Conservation (phyloP, 2,797 vertebrate species). For the Enteromius unitaeniatus region DNA sequence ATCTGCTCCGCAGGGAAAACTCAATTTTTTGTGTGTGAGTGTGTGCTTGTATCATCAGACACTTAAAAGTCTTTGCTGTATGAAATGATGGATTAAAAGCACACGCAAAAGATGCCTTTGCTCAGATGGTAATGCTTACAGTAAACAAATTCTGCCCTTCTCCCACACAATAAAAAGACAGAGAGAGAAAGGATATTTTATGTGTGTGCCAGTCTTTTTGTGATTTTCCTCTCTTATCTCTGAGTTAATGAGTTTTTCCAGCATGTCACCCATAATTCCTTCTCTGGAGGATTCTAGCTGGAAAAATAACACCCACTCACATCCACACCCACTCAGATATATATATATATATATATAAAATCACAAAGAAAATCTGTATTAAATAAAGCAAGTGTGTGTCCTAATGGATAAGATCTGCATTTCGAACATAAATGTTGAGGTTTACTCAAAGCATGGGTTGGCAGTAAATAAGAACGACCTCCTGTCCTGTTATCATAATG, state of each 20-base stretch:
- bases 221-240: slow-evolving; percentile 26
- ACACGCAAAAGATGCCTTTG: slow-evolving; percentile 21
- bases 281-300: slow-evolving; percentile 27
- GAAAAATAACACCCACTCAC: slow-evolving; percentile 18
- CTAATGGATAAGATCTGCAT: slow-evolving; percentile 6
- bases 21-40: slow-evolving; percentile 47
- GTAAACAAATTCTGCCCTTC: slow-evolving; percentile 22
- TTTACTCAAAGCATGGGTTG: neutral
- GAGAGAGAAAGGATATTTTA: slow-evolving; percentile 1
- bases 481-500: slow-evolving; percentile 9
- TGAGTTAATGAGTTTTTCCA: slow-evolving; percentile 48
- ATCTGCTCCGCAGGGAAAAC: slow-evolving; percentile 69
- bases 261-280: slow-evolving; percentile 27
- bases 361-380: slow-evolving; percentile 9
- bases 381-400: slow-evolving; percentile 1
- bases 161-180: slow-evolving; percentile 5
- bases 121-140: slow-evolving; percentile 15
- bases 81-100: slow-evolving; percentile 24
- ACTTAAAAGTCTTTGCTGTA: neutral
- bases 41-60: slow-evolving; percentile 47
- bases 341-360: no score
- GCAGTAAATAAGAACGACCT: neutral
- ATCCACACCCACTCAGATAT: slow-evolving; percentile 1
- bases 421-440: neutral
- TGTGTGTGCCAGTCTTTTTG: neutral